A percentile compares a stretch with the other conserved stretches of the same genome.
These are phyloP conservation scores for Podarcis raffonei DNA, from an alignment of 2,113 vertebrate species.

Conservation along the genomic window DNA sequence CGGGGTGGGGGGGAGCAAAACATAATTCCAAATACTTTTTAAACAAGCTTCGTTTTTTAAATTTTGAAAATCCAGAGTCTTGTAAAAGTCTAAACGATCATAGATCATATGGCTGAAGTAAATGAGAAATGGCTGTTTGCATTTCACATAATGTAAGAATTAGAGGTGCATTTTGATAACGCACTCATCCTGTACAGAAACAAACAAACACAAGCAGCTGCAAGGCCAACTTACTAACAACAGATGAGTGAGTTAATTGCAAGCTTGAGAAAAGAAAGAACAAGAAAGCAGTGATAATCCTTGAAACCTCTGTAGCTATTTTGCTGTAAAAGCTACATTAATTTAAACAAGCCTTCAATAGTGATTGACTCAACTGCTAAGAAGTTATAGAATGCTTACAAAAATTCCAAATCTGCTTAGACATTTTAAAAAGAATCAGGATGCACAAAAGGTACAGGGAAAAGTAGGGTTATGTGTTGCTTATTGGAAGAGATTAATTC, in stretches of 20 bases:
- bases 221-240: background rate
- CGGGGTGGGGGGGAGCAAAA: background rate
- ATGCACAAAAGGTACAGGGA: background rate
- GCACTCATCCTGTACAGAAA: background rate
- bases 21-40: background rate
- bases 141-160: slow-evolving; percentile 1
- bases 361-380: background rate
- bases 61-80: background rate
- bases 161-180: background rate
- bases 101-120: background rate
- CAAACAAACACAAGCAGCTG: background rate
- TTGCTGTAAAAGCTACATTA: background rate
- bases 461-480: background rate
- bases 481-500: background rate
- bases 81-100: background rate
- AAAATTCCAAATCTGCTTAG: background rate
- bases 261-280: background rate
- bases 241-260: background rate
- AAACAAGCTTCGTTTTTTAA: background rate
- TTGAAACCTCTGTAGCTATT: background rate
- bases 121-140: slow-evolving; percentile 2
- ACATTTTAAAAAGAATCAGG: background rate
- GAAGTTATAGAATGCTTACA: background rate
- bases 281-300: background rate
- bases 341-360: background rate